Conservation (phyloP, 2,797 vertebrate genomes). For the Sebastiscus albofasciatus region DNA sequence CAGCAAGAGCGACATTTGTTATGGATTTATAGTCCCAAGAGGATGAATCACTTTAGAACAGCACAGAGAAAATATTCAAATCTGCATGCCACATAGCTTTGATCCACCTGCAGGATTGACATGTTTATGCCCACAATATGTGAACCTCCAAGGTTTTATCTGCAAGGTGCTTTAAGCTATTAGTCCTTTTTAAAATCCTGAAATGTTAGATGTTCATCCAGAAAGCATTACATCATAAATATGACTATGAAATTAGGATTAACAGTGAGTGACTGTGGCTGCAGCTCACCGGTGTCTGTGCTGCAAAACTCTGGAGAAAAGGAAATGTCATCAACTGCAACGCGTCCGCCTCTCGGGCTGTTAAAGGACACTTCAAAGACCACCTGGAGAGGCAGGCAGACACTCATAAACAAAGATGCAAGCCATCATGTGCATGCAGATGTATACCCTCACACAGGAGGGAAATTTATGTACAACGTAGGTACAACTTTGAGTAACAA, state of each 20-base stretch:
- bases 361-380: conserved; percentile 97
- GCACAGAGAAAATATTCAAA: not conserved
- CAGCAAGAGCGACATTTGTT: not conserved
- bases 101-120: too few species aligned
- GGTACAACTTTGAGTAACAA: not conserved
- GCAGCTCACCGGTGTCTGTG: conserved; percentile 85
- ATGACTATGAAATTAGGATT: not conserved
- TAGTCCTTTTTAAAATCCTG: not conserved
- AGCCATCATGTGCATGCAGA: not conserved
- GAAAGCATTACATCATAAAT: not conserved
- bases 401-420: not conserved
- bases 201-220: not conserved
- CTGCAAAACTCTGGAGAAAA: conserved; percentile 92
- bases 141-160: not conserved
- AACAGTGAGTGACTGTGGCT: not conserved
- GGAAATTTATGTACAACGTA: not conserved
- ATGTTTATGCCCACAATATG: not conserved
- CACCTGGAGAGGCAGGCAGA: conserved; percentile 76
- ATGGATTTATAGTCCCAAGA: not conserved
- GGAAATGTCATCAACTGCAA: conserved; percentile 92
- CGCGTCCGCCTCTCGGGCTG: conserved; percentile 88
- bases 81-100: not conserved
- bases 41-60: not conserved
- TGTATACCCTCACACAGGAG: not conserved
- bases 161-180: not conserved